phyloP scores from a whole-genome alignment of 2,797 vertebrate genomes.

The Pterois miles region DNA sequence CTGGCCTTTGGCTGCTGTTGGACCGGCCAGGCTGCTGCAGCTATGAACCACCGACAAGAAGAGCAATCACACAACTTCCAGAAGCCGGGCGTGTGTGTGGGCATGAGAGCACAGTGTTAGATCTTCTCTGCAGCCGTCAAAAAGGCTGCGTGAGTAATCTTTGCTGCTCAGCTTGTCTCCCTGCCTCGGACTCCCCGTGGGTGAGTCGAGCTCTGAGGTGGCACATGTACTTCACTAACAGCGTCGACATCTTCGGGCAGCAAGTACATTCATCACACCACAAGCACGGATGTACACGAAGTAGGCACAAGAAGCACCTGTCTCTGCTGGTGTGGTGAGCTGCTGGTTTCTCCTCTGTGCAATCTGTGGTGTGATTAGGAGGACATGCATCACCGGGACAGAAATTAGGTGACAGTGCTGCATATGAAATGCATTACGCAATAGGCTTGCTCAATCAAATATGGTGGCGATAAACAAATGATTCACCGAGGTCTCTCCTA shows the following conservation, averaged over 20 bases:
- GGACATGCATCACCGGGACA: neutral
- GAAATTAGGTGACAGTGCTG: constrained; percentile 13
- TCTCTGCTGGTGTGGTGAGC: constrained; percentile 15
- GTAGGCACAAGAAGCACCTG: neutral
- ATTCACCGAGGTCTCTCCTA: constrained; percentile 9
- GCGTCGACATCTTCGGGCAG: constrained; percentile 20
- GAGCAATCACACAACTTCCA: neutral
- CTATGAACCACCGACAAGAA: constrained; percentile 21
- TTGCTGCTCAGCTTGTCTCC: constrained; percentile 38
- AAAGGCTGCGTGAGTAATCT: constrained; percentile 53
- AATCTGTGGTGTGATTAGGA: neutral
- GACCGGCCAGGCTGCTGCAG: constrained; percentile 12
- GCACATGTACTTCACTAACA: constrained; percentile 30
- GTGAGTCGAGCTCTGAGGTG: constrained; percentile 44
- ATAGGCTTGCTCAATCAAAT: neutral
- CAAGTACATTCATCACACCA: constrained; percentile 29
- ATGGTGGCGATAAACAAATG: neutral
- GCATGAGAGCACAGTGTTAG: constrained; percentile 11
- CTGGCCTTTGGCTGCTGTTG: constrained; percentile 49
- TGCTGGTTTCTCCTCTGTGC: constrained; percentile 13
- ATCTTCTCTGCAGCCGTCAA: constrained; percentile 39
- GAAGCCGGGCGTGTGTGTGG: neutral
- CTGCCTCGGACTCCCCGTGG: constrained; percentile 17
- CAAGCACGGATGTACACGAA: constrained; percentile 7
- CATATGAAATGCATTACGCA: neutral